Conservation (phyloP, 2,888 invertebrate genomes). For the Apodemia zela region DNA sequence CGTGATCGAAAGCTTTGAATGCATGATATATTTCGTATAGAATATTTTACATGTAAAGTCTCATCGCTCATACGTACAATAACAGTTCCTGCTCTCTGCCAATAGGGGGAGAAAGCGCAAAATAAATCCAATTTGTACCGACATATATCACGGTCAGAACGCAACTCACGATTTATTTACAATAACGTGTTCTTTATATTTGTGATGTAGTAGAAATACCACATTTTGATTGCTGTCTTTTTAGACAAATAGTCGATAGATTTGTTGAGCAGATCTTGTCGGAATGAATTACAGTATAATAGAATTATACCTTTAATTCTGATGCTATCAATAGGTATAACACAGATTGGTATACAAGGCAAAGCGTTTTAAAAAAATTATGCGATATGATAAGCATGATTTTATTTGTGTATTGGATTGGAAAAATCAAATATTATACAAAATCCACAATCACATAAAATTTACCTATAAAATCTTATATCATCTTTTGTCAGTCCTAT, state of each 20-base stretch:
- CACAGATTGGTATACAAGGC: no score
- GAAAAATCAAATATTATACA: no score
- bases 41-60: conserved; percentile 70
- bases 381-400: no score
- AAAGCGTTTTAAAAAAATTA: no score
- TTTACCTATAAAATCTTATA: no score
- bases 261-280: neutral
- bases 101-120: conserved; percentile 59
- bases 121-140: conserved; percentile 77
- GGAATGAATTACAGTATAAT: no score
- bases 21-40: conserved; percentile 57
- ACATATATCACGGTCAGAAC: conserved; percentile 71
- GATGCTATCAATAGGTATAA: no score
- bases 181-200: conserved; percentile 43
- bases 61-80: conserved; percentile 72
- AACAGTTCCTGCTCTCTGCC: conserved; percentile 67
- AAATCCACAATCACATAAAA: no score
- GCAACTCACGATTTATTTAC: conserved; percentile 66
- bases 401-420: no score
- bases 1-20: conserved; percentile 46
- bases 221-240: conserved; percentile 3
- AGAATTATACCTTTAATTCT: no score
- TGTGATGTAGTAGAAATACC: neutral
- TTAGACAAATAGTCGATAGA: neutral
- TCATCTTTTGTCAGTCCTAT: no score